phyloP scores from a whole-genome alignment of 2,797 vertebrate species.

The Schizopygopsis pylzovi region DNA sequence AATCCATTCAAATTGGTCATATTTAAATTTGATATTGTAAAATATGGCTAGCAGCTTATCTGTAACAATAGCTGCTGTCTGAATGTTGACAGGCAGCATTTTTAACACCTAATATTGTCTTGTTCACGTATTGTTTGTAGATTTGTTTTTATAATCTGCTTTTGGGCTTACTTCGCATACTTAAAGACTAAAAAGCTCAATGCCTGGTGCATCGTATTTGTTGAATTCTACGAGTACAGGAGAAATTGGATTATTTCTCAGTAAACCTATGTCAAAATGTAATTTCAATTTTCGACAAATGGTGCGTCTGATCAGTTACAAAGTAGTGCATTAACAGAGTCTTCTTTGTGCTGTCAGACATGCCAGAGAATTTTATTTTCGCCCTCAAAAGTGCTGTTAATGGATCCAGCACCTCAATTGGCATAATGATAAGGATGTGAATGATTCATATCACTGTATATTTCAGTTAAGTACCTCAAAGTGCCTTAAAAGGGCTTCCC shows the following conservation, averaged over 20 bases:
- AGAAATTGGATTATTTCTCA: slow-evolving; percentile 35
- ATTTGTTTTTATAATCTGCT: neutral
- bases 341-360: slow-evolving; percentile 58
- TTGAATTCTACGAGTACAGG: neutral
- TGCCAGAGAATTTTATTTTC: slow-evolving; percentile 47
- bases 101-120: neutral
- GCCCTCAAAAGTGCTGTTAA: slow-evolving; percentile 59
- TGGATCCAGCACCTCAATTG: slow-evolving; percentile 61
- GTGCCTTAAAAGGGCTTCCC: slow-evolving; percentile 54
- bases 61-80: neutral
- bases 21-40: slow-evolving; percentile 1
- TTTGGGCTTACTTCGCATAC: neutral
- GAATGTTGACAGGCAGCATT: slow-evolving; percentile 19
- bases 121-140: neutral
- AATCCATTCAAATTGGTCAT: neutral
- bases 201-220: neutral
- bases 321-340: slow-evolving; percentile 57
- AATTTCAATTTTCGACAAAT: slow-evolving; percentile 42
- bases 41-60: neutral
- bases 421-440: slow-evolving; percentile 60
- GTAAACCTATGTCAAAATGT: slow-evolving; percentile 50
- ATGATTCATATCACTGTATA: slow-evolving; percentile 61
- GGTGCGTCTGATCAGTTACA: slow-evolving; percentile 52
- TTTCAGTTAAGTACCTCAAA: slow-evolving; percentile 58
- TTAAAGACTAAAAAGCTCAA: neutral